Percentiles rank a stretch among this genome's conserved stretches.
Conservation (phyloP, 2,888 invertebrate genomes). For the Conus canariensis region DNA sequence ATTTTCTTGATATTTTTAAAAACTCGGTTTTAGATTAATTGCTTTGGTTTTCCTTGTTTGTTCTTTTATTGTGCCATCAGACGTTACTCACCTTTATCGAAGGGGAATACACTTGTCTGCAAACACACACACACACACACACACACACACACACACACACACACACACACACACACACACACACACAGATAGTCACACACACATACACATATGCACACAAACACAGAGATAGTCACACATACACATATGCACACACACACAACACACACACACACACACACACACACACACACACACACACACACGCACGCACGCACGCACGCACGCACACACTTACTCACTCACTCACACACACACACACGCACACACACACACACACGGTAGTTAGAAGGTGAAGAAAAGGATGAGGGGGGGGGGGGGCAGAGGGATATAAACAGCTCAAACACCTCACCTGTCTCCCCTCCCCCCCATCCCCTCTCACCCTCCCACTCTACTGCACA, state of each 20-base stretch:
- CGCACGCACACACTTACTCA: neutral
- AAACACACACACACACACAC: constrained; percentile 29
- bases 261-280: neutral
- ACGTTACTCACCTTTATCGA: no score
- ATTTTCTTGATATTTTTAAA: no score
- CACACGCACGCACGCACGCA: neutral
- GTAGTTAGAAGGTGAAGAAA: neutral
- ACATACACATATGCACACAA: constrained; percentile 7
- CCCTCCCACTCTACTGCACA: neutral
- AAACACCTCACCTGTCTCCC: neutral
- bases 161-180: neutral
- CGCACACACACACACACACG: neutral
- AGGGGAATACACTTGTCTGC: no score
- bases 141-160: constrained; percentile 16
- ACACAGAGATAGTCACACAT: neutral
- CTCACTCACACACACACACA: neutral
- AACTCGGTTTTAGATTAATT: no score
- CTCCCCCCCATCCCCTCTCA: neutral
- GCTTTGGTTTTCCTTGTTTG: no score
- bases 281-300: neutral
- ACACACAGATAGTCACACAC: constrained; percentile 15
- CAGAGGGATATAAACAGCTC: no score
- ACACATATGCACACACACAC: neutral
- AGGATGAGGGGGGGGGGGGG: neutral
- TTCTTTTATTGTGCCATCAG: no score